Evolutionary conservation across 2,113 vertebrate species (phyloP).

Genomic region (Rhinoderma darwinii): DNA sequence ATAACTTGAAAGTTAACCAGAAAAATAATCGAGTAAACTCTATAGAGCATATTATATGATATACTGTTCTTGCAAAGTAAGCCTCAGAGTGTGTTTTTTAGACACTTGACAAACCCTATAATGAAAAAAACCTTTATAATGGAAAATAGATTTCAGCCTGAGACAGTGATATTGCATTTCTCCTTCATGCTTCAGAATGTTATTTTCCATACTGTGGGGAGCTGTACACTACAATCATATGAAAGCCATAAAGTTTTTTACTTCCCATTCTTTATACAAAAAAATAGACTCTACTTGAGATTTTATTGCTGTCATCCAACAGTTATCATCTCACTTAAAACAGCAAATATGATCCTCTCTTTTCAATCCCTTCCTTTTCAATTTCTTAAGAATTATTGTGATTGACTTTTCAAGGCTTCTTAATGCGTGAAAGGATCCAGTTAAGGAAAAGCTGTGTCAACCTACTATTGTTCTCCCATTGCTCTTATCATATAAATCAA

Average conservation of each 20-base stretch:
- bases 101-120: slow-evolving; percentile 41
- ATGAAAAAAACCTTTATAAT: slow-evolving; percentile 46
- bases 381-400: slow-evolving; percentile 44
- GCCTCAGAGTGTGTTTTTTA: slow-evolving; percentile 7
- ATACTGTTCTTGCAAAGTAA: neutral
- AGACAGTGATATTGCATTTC: slow-evolving; percentile 54
- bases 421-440: slow-evolving; percentile 27
- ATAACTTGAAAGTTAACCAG: too few species aligned
- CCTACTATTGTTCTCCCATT: neutral
- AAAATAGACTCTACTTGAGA: slow-evolving; percentile 52
- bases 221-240: slow-evolving; percentile 45
- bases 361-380: slow-evolving; percentile 42
- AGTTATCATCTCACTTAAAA: slow-evolving; percentile 58
- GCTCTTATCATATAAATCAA: slow-evolving; percentile 36
- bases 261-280: slow-evolving; percentile 45
- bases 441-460: neutral
- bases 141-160: slow-evolving; percentile 44
- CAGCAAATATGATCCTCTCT: slow-evolving; percentile 46
- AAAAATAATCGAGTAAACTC: neutral
- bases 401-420: slow-evolving; percentile 39
- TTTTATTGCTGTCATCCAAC: slow-evolving; percentile 46
- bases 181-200: slow-evolving; percentile 46
- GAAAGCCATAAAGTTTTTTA: slow-evolving; percentile 46
- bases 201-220: slow-evolving; percentile 54
- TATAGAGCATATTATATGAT: neutral